A percentile compares a stretch with the other conserved stretches of the same genome.
These are phyloP conservation scores for Lasius fuliginosus DNA, from an alignment of 2,888 invertebrate species.

Conservation along the genomic window DNA sequence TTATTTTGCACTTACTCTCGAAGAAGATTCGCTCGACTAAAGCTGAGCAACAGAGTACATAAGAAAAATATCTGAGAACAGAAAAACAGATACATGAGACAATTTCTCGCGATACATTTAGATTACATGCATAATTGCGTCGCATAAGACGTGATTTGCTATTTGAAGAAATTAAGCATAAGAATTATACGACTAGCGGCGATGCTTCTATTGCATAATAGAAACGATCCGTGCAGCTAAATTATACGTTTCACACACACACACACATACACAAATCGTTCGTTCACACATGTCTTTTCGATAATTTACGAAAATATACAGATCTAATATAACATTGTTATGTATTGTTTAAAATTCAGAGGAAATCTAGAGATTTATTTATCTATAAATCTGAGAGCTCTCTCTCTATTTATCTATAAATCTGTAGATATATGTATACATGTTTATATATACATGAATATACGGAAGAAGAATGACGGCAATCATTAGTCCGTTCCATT, in stretches of 20 bases:
- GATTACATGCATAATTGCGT: not conserved
- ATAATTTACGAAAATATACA: not conserved
- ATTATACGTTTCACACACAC: not conserved
- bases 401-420: not conserved
- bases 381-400: not conserved
- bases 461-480: not conserved
- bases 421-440: not conserved
- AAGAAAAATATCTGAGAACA: constrained; percentile 63
- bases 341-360: not conserved
- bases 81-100: constrained; percentile 1
- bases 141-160: not conserved
- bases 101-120: not conserved
- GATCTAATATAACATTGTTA: not conserved
- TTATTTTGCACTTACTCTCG: constrained; percentile 64
- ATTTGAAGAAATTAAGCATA: not conserved
- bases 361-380: not conserved
- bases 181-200: not conserved
- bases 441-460: not conserved
- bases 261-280: not conserved
- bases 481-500: not conserved
- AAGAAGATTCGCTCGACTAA: constrained; percentile 52
- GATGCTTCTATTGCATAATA: not conserved
- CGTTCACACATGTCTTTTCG: not conserved
- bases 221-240: not conserved
- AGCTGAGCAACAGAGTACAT: constrained; percentile 49